phyloP scores from a whole-genome alignment of 2,113 vertebrate species.

The Urocolius indicus region DNA sequence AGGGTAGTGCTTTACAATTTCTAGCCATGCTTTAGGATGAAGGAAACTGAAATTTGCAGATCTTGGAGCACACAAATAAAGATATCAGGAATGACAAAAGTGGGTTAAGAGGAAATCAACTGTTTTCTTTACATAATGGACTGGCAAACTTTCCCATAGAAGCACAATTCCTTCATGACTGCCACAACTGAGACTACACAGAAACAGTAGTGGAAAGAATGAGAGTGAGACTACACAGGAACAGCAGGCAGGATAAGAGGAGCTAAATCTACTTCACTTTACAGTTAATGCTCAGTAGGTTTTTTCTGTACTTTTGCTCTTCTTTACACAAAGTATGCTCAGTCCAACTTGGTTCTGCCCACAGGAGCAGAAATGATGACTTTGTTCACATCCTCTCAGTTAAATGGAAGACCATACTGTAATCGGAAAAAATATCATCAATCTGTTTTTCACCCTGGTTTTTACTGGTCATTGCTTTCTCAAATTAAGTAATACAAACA shows the following conservation, averaged over 20 bases:
- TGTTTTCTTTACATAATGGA: constrained; percentile 9
- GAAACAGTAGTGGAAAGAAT: neutral
- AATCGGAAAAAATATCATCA: neutral
- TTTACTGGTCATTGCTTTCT: neutral
- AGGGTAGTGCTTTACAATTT: neutral
- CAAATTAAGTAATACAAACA: constrained; percentile 10
- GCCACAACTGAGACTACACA: neutral
- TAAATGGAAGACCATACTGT: neutral
- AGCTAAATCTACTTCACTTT: neutral
- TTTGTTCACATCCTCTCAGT: neutral
- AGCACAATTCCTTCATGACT: neutral
- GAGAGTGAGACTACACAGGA: neutral
- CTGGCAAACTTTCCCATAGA: constrained; percentile 6
- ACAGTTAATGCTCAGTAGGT: neutral
- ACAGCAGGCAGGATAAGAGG: neutral
- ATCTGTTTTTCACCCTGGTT: neutral
- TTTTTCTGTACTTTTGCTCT: constrained; percentile 14
- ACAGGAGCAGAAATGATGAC: neutral
- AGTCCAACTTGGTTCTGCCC: neutral
- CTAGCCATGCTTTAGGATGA: neutral
- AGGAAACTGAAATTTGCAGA: neutral
- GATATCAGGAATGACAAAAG: neutral
- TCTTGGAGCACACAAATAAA: neutral
- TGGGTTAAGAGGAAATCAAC: neutral
- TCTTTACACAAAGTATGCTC: neutral